Conservation (phyloP, 2,113 vertebrate species). For the Pollimyrus isidori region DNA sequence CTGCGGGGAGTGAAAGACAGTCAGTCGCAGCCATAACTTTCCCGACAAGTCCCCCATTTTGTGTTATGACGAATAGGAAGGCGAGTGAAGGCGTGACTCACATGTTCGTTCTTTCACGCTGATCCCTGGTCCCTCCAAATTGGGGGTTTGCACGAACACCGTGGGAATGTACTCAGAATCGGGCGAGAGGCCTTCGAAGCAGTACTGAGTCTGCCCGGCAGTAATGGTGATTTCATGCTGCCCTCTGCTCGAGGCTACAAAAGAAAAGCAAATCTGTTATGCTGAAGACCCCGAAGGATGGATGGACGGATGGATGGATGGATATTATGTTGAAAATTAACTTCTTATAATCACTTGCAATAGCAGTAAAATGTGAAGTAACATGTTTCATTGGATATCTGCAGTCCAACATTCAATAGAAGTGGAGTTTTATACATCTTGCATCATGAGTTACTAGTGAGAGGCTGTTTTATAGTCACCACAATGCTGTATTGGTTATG, state of each 20-base stretch:
- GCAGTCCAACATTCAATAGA: not conserved
- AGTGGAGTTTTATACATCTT: not conserved
- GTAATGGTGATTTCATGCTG: conserved; percentile 89
- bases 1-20: conserved; percentile 48
- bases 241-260: conserved; percentile 58
- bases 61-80: too few relatives aligned
- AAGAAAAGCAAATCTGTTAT: not conserved
- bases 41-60: not conserved
- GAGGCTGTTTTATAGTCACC: not conserved
- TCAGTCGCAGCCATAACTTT: not conserved
- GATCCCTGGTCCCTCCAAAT: conserved; percentile 86
- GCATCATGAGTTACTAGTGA: not conserved
- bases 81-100: conserved; percentile 44
- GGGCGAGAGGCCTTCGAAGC: conserved; percentile 81
- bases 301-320: too few relatives aligned
- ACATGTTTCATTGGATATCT: not conserved
- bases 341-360: not conserved
- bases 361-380: not conserved
- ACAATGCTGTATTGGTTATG: not conserved
- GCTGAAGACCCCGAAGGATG: too few relatives aligned
- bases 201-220: conserved; percentile 79
- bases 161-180: conserved; percentile 76
- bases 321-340: too few relatives aligned
- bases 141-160: conserved; percentile 88
- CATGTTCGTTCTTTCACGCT: conserved; percentile 71